A percentile compares a stretch with the other conserved stretches of the same genome.
These are phyloP conservation scores for Oncorhynchus nerka DNA, from an alignment of 2,113 vertebrate species.

Conservation along the genomic window DNA sequence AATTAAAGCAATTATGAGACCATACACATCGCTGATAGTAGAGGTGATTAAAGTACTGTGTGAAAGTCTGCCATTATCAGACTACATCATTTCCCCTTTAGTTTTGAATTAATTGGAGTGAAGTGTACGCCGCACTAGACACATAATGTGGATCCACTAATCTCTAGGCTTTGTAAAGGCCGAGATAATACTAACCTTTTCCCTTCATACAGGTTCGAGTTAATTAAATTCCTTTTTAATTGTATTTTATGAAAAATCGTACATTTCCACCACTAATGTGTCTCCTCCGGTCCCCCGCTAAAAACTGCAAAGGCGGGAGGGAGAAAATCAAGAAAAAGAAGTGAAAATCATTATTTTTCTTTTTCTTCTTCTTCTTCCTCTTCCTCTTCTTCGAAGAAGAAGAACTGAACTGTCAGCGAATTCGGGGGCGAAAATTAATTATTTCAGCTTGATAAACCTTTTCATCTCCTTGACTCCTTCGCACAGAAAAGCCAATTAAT, in stretches of 20 bases:
- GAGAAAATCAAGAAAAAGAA: conserved; percentile 33
- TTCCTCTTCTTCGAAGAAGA: conserved; percentile 67
- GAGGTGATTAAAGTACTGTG: conserved; percentile 67
- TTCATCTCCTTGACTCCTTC: conserved; percentile 99
- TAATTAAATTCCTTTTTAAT: conserved; percentile 98
- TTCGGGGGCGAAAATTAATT: conserved; percentile 96
- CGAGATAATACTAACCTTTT: conserved; percentile 85
- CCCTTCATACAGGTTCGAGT: conserved; percentile 86
- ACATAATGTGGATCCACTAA: conserved; percentile 84
- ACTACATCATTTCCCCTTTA: conserved; percentile 86
- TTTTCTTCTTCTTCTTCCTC: conserved; percentile 62
- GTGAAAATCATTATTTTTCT: conserved; percentile 47
- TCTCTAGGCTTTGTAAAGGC: conserved; percentile 84
- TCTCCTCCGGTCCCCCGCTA: conserved; percentile 78
- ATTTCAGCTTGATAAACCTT: conserved; percentile 99
- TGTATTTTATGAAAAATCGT: conserved; percentile 91
- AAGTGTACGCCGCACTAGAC: conserved; percentile 91
- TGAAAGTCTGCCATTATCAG: conserved; percentile 85
- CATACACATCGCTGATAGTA: conserved; percentile 65
- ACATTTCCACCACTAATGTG: conserved; percentile 84
- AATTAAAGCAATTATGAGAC: conserved; percentile 80
- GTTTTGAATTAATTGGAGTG: conserved; percentile 96
- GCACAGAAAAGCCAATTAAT: conserved; percentile 99
- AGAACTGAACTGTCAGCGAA: conserved; percentile 99
- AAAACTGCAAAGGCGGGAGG: conserved; percentile 55